Percentiles rank a stretch among this genome's conserved stretches.
phyloP scores from a whole-genome alignment of 2,797 vertebrate species.

The Melanotaenia nigrans region DNA sequence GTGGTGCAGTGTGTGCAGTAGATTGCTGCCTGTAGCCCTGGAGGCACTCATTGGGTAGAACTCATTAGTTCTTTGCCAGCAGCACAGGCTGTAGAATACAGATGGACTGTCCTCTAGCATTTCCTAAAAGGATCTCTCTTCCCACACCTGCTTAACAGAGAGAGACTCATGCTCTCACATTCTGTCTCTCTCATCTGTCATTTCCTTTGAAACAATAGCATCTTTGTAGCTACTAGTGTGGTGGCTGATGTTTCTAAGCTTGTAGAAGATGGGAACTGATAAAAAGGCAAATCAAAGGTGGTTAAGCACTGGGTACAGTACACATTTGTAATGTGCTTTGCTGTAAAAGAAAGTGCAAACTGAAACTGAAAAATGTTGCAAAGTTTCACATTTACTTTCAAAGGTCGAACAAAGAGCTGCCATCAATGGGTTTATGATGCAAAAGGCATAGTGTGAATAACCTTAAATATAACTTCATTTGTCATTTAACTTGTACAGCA shows the following conservation, averaged over 20 bases:
- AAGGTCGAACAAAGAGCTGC: conserved; percentile 34
- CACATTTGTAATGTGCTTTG: conserved; percentile 8
- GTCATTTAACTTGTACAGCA: conserved; percentile 47
- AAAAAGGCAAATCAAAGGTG: not conserved
- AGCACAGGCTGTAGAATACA: conserved; percentile 69
- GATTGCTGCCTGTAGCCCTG: conserved; percentile 60
- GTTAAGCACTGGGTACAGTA: conserved; percentile 3
- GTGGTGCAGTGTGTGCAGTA: conserved; percentile 71
- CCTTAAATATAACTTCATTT: conserved; percentile 62
- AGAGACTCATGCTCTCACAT: conserved; percentile 48
- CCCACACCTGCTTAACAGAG: conserved; percentile 66
- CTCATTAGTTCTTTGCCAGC: conserved; percentile 75
- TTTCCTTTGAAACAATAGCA: conserved; percentile 52
- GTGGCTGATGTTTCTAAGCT: conserved; percentile 2
- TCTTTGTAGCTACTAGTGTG: conserved; percentile 28
- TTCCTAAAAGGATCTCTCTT: conserved; percentile 68
- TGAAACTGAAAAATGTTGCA: conserved; percentile 15
- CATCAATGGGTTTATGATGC: conserved; percentile 51
- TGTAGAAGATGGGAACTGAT: not conserved
- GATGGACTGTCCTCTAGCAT: conserved; percentile 66
- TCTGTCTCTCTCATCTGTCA: conserved; percentile 59
- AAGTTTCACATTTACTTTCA: conserved; percentile 41
- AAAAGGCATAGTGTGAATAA: conserved; percentile 49
- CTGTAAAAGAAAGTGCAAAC: conserved; percentile 33
- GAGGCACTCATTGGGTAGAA: conserved; percentile 58